Evolutionary conservation across 1,140 invertebrate genomes (phyloP), one percentile per base, ranked within the genome.

Genomic region (Heliconius eleuchia): DNA sequence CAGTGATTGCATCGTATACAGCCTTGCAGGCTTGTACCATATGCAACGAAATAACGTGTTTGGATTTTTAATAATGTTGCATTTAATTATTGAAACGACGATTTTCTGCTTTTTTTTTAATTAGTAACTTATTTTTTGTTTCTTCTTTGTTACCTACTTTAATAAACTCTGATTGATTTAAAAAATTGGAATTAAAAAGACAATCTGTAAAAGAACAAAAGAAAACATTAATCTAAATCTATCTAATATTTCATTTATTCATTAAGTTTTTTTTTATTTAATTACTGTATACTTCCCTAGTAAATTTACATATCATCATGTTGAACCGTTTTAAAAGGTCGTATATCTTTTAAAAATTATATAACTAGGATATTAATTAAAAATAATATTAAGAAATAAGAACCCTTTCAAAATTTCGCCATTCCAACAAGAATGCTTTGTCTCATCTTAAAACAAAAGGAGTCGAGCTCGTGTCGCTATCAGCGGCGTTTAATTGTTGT

Each of bases 401-500:
- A 27, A 13, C 11, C 23, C 11, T 66, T 66, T 30, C 23, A 66
- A 66, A 66, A 66, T 66, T 66, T 39, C 19, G 37, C 19, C 0
- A 19, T 52, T 39, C 23, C 60, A 55, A 34, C 75, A 39, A 72
- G 30, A 37, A 27, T 11, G 37, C 37, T 72, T 72, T 72, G 19
- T 72, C 7, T 72, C 42, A 72, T 72, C 60, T 76, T 76, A 30
- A 23, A 75, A 23, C 74, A 60, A 66, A 76, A 76, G 74, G 74
- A 76, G 74, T 76, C 60, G 74, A 42, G 46, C 27, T 39, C 37
- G 46, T 76, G 27, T 86, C 83, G 87, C 89, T 93, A 92, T 93
- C 92, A 90, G 30, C 73, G 87, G 86, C 86, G 86, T 91, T 91
- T 93, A 93, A 93, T 93, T 93, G 92, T 92, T 88, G 87, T 87